Conservation (phyloP, 1,140 invertebrate species). For the Brachionus plicatilis region DNA sequence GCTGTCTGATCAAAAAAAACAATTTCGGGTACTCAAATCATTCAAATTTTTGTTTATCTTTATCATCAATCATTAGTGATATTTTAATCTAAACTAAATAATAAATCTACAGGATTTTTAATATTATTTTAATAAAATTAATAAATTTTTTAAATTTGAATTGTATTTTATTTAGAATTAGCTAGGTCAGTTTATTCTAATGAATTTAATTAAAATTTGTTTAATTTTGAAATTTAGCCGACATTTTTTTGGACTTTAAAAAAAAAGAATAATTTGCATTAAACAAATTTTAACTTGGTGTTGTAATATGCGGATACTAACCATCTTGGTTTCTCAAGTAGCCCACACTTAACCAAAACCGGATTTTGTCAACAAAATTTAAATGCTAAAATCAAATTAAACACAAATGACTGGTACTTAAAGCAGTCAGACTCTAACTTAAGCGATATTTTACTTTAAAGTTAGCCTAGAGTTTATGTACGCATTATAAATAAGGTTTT, state of each 20-base stretch:
- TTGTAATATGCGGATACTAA: background rate
- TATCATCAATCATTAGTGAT: background rate
- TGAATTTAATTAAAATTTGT: background rate
- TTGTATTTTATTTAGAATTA: background rate
- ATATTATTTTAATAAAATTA: background rate
- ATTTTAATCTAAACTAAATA: background rate
- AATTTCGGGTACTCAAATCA: background rate
- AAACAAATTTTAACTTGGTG: background rate
- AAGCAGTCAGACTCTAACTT: background rate
- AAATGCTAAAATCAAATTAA: background rate
- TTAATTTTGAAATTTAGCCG: background rate
- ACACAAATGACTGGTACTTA: background rate
- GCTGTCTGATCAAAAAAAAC: background rate
- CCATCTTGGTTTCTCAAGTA: background rate
- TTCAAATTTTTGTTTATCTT: background rate
- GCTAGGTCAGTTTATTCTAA: background rate
- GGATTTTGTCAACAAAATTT: background rate
- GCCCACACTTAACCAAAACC: background rate
- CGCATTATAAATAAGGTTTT: background rate
- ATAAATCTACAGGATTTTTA: background rate
- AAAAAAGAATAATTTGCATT: background rate
- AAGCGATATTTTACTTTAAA: background rate
- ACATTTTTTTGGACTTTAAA: background rate
- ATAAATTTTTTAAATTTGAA: background rate
- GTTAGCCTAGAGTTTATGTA: background rate